phyloP scores from a whole-genome alignment of 2,888 invertebrate species.

The Dicyrtomina minuta region DNA sequence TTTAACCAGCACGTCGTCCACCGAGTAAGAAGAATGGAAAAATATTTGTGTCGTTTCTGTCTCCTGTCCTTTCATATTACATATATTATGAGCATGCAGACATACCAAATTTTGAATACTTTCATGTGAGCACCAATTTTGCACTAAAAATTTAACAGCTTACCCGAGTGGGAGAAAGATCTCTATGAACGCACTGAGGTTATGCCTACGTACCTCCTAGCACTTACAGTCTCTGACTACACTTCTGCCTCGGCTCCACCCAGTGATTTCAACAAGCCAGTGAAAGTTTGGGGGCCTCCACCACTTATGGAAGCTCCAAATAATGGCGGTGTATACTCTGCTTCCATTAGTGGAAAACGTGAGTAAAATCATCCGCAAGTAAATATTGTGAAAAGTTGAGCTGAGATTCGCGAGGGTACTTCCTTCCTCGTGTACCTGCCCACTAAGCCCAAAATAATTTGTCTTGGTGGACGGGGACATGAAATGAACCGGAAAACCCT shows the following conservation, averaged over 20 bases:
- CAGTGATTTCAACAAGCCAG: slow-evolving; percentile 34
- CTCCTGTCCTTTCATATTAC: no score
- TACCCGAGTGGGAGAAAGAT: slow-evolving; percentile 41
- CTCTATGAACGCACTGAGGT: slow-evolving; percentile 28
- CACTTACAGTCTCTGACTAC: slow-evolving; percentile 46
- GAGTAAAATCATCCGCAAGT: background rate
- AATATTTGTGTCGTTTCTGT: no score
- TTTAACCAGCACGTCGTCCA: background rate
- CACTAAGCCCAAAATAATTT: no score
- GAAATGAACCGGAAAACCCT: no score
- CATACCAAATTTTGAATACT: no score
- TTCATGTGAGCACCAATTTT: no score
- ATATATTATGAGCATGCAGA: no score
- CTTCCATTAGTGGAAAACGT: slow-evolving; percentile 41
- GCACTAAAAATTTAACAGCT: no score
- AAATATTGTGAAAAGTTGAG: background rate
- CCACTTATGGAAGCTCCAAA: slow-evolving; percentile 35
- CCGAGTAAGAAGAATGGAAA: no score
- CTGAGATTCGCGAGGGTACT: no score
- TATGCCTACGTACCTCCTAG: slow-evolving; percentile 46
- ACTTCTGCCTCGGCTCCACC: slow-evolving; percentile 18
- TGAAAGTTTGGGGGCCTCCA: slow-evolving; percentile 47
- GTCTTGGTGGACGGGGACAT: no score
- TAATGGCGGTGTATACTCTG: slow-evolving; percentile 38
- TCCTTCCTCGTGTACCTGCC: no score